Base-by-base conservation (phyloP, 2,888 invertebrate species). In the Drosophila glabriapex region DNA sequence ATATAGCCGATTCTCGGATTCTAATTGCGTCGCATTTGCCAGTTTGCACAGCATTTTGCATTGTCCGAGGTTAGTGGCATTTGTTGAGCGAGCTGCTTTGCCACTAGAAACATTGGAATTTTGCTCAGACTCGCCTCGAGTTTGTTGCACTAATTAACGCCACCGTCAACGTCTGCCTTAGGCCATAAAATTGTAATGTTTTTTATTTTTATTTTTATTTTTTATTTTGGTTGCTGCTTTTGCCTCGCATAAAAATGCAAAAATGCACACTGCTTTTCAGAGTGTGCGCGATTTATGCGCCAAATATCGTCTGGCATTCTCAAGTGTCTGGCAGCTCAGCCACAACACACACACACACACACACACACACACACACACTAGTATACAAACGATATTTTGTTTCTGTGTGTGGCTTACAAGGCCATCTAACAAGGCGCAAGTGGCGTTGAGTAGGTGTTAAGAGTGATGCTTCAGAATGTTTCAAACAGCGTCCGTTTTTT, bases 11-110 rank as follows among this genome's bases (percentile, higher is more conserved):
- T 65, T 64, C 19, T 67, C 39, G 19, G 29, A 16, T 68, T 68
- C 53, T 66, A 71, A 82, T 80, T 82, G 76, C 80, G 73, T 55
- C 73, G 70, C 63, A 74, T 41, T 59, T 63, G 58, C 33, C 59
- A 35, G 39, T 19, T 61, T 43, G 56, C 64, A 83, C 68, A 69
- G 52, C 56, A 19, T 69, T 77, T 68, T 68, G 53, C 49, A 71
- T 89, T 85, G 85, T 65, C 73, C 67, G 87, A 89, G 85, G 85
- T 85, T 85, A 89, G 85, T 83, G 63, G 77, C 74, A 72, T 64
- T 74, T 54, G 55, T 61, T 69, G 58, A 71, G 62, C 63, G 54
- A 68, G 62, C 63, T 68, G 56, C n/a, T 62, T 69, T 49, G 29
- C 25, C 25, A 25, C 55, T 37, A 49, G 55, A 29, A 66, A 37